phyloP scores from a whole-genome alignment of 2,888 invertebrate species.

The Sceliomorpha sp. region DNA sequence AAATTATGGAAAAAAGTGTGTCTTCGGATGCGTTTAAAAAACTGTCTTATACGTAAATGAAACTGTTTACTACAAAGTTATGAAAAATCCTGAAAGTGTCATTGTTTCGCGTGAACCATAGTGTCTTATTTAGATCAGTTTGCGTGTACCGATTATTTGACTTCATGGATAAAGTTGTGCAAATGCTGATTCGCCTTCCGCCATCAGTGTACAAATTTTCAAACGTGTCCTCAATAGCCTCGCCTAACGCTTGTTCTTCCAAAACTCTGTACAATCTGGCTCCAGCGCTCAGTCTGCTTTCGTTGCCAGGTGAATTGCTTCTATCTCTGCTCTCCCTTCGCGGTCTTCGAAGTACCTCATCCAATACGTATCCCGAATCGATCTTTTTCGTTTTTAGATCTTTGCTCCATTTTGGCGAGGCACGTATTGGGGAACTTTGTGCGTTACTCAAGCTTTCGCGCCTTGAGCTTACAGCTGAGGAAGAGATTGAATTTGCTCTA shows the following conservation, averaged over 20 bases:
- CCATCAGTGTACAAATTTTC: constrained; percentile 69
- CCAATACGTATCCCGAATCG: constrained; percentile 42
- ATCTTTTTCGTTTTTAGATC: constrained; percentile 63
- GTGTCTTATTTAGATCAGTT: constrained; percentile 21
- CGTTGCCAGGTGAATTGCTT: constrained; percentile 63
- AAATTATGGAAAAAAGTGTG: no score
- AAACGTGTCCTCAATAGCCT: constrained; percentile 66
- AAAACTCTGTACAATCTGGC: constrained; percentile 77
- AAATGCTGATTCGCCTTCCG: constrained; percentile 66
- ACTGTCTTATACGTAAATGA: no score
- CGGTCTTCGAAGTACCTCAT: constrained; percentile 62
- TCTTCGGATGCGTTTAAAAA: no score
- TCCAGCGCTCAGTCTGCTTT: constrained; percentile 72
- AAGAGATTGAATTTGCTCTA: constrained; percentile 60
- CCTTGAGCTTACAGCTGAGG: constrained; percentile 70
- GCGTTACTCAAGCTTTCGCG: constrained; percentile 70
- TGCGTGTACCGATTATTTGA: constrained; percentile 68
- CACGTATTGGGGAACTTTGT: constrained; percentile 71
- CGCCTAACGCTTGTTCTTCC: constrained; percentile 77
- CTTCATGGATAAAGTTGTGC: constrained; percentile 67
- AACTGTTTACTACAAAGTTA: not conserved
- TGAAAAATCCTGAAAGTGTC: not conserved
- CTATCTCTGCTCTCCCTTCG: constrained; percentile 65
- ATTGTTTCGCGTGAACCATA: constrained; percentile 25
- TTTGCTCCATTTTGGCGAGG: constrained; percentile 71